A percentile compares a stretch with the other conserved stretches of the same genome.
phyloP scores from a whole-genome alignment of 2,888 invertebrate genomes.

The Agrotis ipsilon region DNA sequence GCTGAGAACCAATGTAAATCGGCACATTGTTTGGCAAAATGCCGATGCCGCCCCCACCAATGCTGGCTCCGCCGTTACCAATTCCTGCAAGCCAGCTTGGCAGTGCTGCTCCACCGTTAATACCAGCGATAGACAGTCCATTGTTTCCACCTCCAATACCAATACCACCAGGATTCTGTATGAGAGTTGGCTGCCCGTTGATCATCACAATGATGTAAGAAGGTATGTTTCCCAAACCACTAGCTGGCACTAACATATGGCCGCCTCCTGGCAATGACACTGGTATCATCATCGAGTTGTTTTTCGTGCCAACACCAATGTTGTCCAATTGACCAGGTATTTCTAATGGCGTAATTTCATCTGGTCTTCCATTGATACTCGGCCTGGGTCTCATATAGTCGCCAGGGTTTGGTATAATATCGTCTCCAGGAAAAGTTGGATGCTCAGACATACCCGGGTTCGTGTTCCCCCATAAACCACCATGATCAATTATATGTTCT shows the following conservation, averaged over 20 bases:
- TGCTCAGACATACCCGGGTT: background rate
- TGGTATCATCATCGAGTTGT: slow-evolving; percentile 33
- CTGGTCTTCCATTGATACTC: background rate
- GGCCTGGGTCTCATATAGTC: background rate
- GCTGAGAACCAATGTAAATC: slow-evolving; percentile 42
- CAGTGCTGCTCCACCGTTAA: background rate
- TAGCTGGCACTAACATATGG: slow-evolving; percentile 14
- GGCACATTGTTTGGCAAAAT: slow-evolving; percentile 27
- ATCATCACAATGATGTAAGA: slow-evolving; percentile 48
- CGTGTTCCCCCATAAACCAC: background rate
- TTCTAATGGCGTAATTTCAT: background rate
- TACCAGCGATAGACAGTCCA: slow-evolving; percentile 6
- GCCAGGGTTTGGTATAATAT: slow-evolving; percentile 16
- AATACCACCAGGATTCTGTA: slow-evolving; percentile 38
- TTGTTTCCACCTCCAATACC: slow-evolving; percentile 15
- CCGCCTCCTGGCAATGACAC: slow-evolving; percentile 40
- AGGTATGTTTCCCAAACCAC: slow-evolving; percentile 29
- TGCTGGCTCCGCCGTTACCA: background rate
- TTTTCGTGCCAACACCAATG: slow-evolving; percentile 17
- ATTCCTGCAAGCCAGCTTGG: slow-evolving; percentile 27
- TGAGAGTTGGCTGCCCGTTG: slow-evolving; percentile 50
- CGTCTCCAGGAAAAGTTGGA: slow-evolving; percentile 9
- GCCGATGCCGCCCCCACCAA: slow-evolving; percentile 14
- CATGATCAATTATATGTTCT: slow-evolving; percentile 26
- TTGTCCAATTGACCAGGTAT: slow-evolving; percentile 2